Evolutionary conservation across 2,888 invertebrate genomes (phyloP).

Genomic region (Rhimphoctona megacephalus): DNA sequence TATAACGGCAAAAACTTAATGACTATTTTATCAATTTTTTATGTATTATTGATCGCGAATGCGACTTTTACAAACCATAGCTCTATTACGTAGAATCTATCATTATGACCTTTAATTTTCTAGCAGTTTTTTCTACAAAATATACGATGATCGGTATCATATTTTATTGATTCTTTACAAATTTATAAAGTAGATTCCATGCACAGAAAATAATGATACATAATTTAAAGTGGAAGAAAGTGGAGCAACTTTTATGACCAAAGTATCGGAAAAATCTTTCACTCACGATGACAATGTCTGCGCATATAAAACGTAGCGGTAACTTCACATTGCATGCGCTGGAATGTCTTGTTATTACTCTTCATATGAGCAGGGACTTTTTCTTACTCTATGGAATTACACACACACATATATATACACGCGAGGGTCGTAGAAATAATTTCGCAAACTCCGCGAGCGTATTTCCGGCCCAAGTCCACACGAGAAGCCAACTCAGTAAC

Average conservation of each 20-base stretch:
- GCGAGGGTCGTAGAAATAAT: conserved; percentile 48
- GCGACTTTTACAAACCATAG: too few species aligned
- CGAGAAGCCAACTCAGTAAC: conserved; percentile 25
- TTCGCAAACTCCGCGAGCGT: conserved; percentile 43
- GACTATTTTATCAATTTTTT: too few species aligned
- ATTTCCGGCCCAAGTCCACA: conserved; percentile 42
- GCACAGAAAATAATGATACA: background rate
- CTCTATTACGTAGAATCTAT: too few species aligned
- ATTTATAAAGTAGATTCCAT: background rate
- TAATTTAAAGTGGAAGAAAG: background rate
- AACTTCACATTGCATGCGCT: background rate
- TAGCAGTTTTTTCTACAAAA: too few species aligned
- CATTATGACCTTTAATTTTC: too few species aligned
- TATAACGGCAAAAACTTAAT: too few species aligned
- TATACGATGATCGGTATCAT: too few species aligned
- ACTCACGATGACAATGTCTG: background rate
- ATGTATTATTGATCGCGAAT: too few species aligned
- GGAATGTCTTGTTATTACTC: conserved; percentile 10
- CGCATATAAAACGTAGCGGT: background rate
- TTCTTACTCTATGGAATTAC: conserved; percentile 8
- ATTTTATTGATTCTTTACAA: too few species aligned
- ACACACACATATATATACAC: background rate
- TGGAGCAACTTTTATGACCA: background rate
- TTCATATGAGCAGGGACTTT: background rate
- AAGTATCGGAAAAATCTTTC: conserved; percentile 12